A percentile compares a stretch with the other conserved stretches of the same genome.
Conservation (phyloP, 2,797 vertebrate species). For the Spatula clypeata region DNA sequence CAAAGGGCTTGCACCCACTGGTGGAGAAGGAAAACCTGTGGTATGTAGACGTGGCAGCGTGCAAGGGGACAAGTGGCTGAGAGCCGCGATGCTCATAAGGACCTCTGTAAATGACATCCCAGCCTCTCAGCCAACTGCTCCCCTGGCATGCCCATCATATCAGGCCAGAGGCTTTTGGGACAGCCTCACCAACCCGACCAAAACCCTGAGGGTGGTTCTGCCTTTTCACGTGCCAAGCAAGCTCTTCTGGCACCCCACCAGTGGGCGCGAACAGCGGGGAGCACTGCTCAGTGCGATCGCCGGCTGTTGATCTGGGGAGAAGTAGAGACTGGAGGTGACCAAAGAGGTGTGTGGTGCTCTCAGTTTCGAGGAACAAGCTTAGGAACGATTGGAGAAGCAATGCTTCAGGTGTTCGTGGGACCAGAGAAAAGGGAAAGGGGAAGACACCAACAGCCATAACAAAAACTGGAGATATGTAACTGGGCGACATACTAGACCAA, state of each 20-base stretch:
- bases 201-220: conserved; percentile 9
- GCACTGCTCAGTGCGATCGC: background rate
- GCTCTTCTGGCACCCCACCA: background rate
- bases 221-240: background rate
- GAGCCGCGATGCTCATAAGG: conserved; percentile 44
- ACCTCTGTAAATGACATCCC: conserved; percentile 66
- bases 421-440: conserved; percentile 82
- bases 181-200: background rate
- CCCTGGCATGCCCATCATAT: background rate
- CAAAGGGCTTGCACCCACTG: conserved; percentile 16
- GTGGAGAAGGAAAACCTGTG: background rate
- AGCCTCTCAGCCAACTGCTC: conserved; percentile 27
- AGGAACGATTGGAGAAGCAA: conserved; percentile 55
- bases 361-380: conserved; percentile 59
- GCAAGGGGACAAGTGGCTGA: conserved; percentile 42
- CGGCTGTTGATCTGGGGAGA: conserved; percentile 73
- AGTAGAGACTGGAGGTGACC: conserved; percentile 63
- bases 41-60: background rate
- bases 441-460: conserved; percentile 83
- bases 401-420: conserved; percentile 78
- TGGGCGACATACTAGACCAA: conserved; percentile 84
- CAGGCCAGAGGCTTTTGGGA: background rate
- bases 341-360: conserved; percentile 71
- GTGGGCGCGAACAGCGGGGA: background rate
- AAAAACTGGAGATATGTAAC: conserved; percentile 88